Conservation (phyloP, 2,888 invertebrate genomes). For the Venusia cambrica region DNA sequence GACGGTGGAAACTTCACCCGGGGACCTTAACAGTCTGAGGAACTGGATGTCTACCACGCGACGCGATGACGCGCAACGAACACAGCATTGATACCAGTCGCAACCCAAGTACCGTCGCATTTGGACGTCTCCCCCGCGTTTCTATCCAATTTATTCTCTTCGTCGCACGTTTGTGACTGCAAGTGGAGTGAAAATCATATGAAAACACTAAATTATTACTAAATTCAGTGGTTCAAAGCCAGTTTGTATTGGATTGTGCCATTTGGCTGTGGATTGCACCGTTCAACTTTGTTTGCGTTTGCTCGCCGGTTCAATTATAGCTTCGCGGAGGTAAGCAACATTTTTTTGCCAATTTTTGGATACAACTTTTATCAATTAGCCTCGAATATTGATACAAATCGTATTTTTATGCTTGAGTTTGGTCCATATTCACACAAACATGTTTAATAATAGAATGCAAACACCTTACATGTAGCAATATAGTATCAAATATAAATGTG, state of each 20-base stretch:
- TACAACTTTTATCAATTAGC: slow-evolving; percentile 31
- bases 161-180: slow-evolving; percentile 64
- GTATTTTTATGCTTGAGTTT: not conserved
- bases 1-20: too few species aligned
- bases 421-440: too few species aligned
- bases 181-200: slow-evolving; percentile 63
- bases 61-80: too few species aligned
- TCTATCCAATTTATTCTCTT: slow-evolving; percentile 59
- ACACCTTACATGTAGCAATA: too few species aligned
- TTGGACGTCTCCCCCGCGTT: slow-evolving; percentile 47
- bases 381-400: slow-evolving; percentile 15
- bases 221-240: slow-evolving; percentile 30
- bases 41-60: too few species aligned
- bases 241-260: slow-evolving; percentile 36
- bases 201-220: slow-evolving; percentile 35
- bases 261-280: slow-evolving; percentile 37
- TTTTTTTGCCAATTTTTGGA: slow-evolving; percentile 40
- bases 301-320: slow-evolving; percentile 63
- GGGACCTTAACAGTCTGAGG: too few species aligned
- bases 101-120: slow-evolving; percentile 43
- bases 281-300: slow-evolving; percentile 54
- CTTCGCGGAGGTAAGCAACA: slow-evolving; percentile 63
- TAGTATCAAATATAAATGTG: too few species aligned
- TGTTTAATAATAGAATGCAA: too few species aligned
- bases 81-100: slow-evolving; percentile 36